phyloP scores from a whole-genome alignment of 2,113 vertebrate species.

The Callocephalon fimbriatum region DNA sequence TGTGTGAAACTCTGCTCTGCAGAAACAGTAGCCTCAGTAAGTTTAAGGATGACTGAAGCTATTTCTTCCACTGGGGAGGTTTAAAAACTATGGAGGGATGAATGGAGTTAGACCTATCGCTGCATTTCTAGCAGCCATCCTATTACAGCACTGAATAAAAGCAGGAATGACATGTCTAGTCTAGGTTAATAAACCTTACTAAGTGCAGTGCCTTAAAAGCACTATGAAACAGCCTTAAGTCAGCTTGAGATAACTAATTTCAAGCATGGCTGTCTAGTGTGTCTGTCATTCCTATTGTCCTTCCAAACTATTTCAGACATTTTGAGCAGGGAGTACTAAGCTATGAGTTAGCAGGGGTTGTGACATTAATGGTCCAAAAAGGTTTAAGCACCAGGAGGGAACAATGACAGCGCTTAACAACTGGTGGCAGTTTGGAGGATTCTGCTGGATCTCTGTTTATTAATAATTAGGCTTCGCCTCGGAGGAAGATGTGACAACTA shows the following conservation, averaged over 20 bases:
- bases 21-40: slow-evolving; percentile 12
- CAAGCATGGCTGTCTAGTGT: slow-evolving; percentile 81
- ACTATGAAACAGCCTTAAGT: slow-evolving; percentile 61
- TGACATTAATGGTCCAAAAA: slow-evolving; percentile 74
- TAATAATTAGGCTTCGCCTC: slow-evolving; percentile 68
- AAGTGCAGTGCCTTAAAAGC: slow-evolving; percentile 69
- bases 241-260: slow-evolving; percentile 75
- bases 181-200: slow-evolving; percentile 65
- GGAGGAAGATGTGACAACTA: slow-evolving; percentile 82
- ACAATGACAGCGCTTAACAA: slow-evolving; percentile 71
- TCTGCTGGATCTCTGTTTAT: slow-evolving; percentile 71
- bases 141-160: slow-evolving; percentile 70
- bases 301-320: slow-evolving; percentile 87
- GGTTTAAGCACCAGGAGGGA: slow-evolving; percentile 67
- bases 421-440: slow-evolving; percentile 74
- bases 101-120: slow-evolving; percentile 62
- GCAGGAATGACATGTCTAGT: slow-evolving; percentile 67
- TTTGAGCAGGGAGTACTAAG: slow-evolving; percentile 77
- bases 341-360: slow-evolving; percentile 83
- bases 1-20: slow-evolving; percentile 52
- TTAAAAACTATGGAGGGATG: slow-evolving; percentile 60
- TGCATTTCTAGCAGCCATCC: slow-evolving; percentile 70
- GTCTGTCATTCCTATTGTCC: slow-evolving; percentile 82
- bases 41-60: slow-evolving; percentile 67
- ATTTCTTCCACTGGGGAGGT: slow-evolving; percentile 47